A percentile compares a stretch with the other conserved stretches of the same genome.
Conservation (phyloP, 2,888 invertebrate species). For the Cheilosia pagana region DNA sequence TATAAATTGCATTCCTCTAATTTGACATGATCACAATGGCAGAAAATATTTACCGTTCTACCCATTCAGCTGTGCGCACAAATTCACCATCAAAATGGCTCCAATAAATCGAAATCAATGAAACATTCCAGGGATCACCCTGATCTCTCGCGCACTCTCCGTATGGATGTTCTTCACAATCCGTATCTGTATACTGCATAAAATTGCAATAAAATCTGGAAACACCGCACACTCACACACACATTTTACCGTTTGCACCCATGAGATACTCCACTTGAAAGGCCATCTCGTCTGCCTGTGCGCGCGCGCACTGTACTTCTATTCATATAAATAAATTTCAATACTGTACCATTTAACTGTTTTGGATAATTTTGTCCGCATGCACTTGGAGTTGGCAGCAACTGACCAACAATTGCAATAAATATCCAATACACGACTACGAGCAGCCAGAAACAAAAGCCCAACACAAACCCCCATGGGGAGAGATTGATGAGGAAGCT, state of each 20-base stretch:
- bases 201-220: constrained; percentile 65
- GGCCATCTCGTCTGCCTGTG: constrained; percentile 20
- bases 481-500: constrained; percentile 58
- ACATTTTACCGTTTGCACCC: constrained; percentile 61
- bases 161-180: too few species aligned
- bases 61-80: constrained; percentile 8
- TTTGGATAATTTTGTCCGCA: constrained; percentile 67
- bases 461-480: constrained; percentile 36
- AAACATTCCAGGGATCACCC: constrained; percentile 56
- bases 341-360: constrained; percentile 82
- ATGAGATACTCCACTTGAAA: constrained; percentile 46
- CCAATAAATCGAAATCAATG: constrained; percentile 57
- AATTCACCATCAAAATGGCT: constrained; percentile 23
- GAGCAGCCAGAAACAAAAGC: constrained; percentile 16
- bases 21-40: constrained; percentile 32
- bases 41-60: constrained; percentile 31
- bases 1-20: constrained; percentile 33
- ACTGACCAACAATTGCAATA: constrained; percentile 66
- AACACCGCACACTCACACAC: constrained; percentile 15
- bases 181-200: constrained; percentile 37
- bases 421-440: constrained; percentile 35
- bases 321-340: constrained; percentile 80
- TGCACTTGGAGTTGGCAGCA: constrained; percentile 10
- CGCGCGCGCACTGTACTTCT: constrained; percentile 17
- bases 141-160: not conserved